Percentiles rank a stretch among this genome's conserved stretches.
phyloP scores from a whole-genome alignment of 1,140 invertebrate genomes.

The Micrasema minimum region DNA sequence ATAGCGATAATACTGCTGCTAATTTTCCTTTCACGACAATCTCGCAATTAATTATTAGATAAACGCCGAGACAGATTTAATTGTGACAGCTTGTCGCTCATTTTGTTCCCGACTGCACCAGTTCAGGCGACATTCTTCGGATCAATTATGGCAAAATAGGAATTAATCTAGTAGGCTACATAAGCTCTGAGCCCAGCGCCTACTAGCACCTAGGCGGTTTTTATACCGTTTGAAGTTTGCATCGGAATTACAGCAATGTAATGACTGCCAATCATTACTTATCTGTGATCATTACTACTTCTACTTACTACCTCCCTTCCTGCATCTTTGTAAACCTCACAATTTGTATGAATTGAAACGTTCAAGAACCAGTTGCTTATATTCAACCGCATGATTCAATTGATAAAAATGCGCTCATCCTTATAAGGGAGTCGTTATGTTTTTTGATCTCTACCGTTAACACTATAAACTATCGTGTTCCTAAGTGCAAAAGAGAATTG shows the following conservation, averaged over 20 bases:
- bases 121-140: conserved; percentile 22
- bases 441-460: too few species aligned
- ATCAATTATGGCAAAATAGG: conserved; percentile 19
- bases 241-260: conserved; percentile 10
- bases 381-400: too few species aligned
- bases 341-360: neutral
- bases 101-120: conserved; percentile 26
- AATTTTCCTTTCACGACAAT: conserved; percentile 2
- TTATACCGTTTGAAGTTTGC: conserved; percentile 16
- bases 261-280: conserved; percentile 14
- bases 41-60: neutral
- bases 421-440: too few species aligned
- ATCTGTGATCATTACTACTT: too few species aligned
- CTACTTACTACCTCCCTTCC: conserved; percentile 8
- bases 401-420: too few species aligned
- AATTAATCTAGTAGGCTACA: conserved; percentile 19
- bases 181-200: neutral
- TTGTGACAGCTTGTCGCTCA: conserved; percentile 27
- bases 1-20: neutral
- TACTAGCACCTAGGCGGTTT: neutral
- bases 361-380: too few species aligned
- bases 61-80: conserved; percentile 22
- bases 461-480: too few species aligned
- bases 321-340: neutral
- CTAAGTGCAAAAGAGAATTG: too few species aligned